Evolutionary conservation across 1,140 invertebrate genomes (phyloP).

Genomic region (Aleiodes sp.): DNA sequence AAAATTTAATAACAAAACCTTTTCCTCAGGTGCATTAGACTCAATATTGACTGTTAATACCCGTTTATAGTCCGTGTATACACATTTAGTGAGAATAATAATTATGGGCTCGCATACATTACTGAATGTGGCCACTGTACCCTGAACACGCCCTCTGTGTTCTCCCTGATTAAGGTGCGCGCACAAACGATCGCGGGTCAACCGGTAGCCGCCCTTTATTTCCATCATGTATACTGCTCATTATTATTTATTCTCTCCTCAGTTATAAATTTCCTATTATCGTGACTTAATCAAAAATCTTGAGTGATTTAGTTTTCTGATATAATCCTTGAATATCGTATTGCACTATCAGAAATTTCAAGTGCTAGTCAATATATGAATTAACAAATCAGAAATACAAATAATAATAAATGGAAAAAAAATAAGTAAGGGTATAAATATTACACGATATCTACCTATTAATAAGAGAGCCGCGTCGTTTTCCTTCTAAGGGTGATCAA

Average conservation of each 20-base stretch:
- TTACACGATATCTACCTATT: conserved; percentile 24
- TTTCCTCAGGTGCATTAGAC: background rate
- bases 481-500: conserved; percentile 21
- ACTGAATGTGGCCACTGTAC: conserved; percentile 58
- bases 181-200: conserved; percentile 26
- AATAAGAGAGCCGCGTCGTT: conserved; percentile 34
- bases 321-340: too few species aligned
- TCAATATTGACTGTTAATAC: conserved; percentile 22
- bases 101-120: conserved; percentile 63
- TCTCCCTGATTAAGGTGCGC: conserved; percentile 60
- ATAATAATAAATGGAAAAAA: background rate
- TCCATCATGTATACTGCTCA: conserved; percentile 30
- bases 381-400: too few species aligned
- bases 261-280: background rate
- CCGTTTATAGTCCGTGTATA: conserved; percentile 24
- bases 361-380: too few species aligned
- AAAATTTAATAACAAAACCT: background rate
- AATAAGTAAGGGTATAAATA: background rate
- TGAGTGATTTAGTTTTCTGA: background rate
- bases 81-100: conserved; percentile 56
- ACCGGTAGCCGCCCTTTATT: conserved; percentile 57
- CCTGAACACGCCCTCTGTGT: conserved; percentile 63
- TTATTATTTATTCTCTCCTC: conserved; percentile 12
- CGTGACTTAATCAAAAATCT: background rate
- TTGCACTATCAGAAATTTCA: too few species aligned